Conservation (phyloP, 2,888 invertebrate species). For the Julus scandinavius region DNA sequence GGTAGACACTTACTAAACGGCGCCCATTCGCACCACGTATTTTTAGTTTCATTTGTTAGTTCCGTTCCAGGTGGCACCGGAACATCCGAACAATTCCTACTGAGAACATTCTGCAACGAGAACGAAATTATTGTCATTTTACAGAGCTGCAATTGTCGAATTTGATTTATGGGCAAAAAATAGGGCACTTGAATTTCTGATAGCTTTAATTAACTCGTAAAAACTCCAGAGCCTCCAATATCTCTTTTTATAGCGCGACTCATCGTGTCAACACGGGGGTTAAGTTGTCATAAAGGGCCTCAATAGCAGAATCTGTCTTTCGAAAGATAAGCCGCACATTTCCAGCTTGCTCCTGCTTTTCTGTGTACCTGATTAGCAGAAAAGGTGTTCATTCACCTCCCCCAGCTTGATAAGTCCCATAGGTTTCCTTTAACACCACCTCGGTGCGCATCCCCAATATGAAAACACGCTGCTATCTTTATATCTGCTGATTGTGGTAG, state of each 20-base stretch:
- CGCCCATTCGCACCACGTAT: constrained; percentile 86
- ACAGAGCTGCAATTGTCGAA: not conserved
- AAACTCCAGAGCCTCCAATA: constrained; percentile 15
- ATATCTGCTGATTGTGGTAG: not conserved
- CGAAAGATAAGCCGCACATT: not conserved
- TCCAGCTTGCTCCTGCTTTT: constrained; percentile 20
- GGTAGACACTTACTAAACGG: constrained; percentile 78
- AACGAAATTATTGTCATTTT: constrained; percentile 27
- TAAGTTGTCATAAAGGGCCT: constrained; percentile 37
- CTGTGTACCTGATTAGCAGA: not conserved
- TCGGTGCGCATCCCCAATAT: not conserved
- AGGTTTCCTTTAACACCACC: not conserved
- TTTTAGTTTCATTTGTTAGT: constrained; percentile 63
- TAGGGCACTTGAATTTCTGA: not conserved
- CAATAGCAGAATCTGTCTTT: not conserved
- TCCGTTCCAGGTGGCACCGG: constrained; percentile 65
- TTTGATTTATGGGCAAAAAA: not conserved
- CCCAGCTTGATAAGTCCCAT: not conserved
- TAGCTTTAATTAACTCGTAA: not conserved
- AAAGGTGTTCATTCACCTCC: constrained; percentile 33
- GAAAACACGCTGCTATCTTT: constrained; percentile 25
- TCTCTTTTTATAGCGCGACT: not conserved
- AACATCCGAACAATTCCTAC: constrained; percentile 78
- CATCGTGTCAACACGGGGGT: not conserved
- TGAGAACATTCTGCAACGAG: constrained; percentile 79